Base-by-base conservation (phyloP, 2,888 invertebrate genomes). In the Hipparchia sbordonii region DNA sequence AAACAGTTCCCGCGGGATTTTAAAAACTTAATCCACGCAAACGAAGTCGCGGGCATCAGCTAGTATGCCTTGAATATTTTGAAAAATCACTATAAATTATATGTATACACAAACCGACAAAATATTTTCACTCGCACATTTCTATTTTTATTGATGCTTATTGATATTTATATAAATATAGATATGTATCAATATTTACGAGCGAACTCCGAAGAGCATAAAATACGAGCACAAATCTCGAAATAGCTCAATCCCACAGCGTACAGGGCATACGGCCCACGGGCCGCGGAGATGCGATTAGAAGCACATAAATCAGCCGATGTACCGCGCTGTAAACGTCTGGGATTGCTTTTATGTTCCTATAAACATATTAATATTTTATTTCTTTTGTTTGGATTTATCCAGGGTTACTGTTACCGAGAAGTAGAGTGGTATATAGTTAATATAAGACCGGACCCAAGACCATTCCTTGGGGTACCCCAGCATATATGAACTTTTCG, bases 271-370 rank as follows among this genome's bases (percentile, higher is more conserved):
- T 62, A 62, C 60, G 60, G 62, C 46, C 46, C 57, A 57, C 57
- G 13, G 56, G n/a, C 56, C 56, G 56, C 56, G 59, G 2, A 9
- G 67, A 56, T 56, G 60, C 74, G 66, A 75, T 75, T 73, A 72
- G 51, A 72, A 73, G 70, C 61, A 59, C 63, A 72, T 75, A 75
- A 75, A 75, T 72, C 73, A 73, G 56, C 60, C 52, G 63, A 67
- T 69, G 69, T 60, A 69, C 74, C 67, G 73, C 67, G 72, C 75
- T 66, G 73, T 75, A 73, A 72, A 73, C 71, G 73, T 73, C 75
- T 67, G 67, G 56, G 67, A 67, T 67, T 56, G 67, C 56, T 67
- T 67, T 67, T 67, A 67, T 67, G 63, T 57, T 9, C 69, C 69
- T 23, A 65, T 65, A 72, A 71, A 75, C 72, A 73, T 71, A 73